These are phyloP conservation scores for Falco novaeseelandiae DNA, from an alignment of 2,797 vertebrate genomes.

Conservation along the genomic window DNA sequence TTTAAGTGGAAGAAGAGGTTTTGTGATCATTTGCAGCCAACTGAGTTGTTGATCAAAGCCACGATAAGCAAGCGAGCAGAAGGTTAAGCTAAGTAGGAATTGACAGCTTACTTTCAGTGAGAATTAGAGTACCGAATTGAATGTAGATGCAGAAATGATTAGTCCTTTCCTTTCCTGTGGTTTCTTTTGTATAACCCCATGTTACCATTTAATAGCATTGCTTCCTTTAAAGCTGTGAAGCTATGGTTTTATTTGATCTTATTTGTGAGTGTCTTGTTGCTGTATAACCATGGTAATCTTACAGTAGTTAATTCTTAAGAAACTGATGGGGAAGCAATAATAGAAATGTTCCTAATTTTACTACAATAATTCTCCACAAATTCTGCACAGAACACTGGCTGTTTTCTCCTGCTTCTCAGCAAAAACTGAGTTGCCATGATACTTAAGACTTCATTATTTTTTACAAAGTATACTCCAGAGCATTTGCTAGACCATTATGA, in stretches of 20 bases:
- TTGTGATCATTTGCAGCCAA: not conserved
- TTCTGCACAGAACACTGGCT: not conserved
- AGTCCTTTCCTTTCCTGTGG: not conserved
- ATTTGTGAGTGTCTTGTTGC: conserved; percentile 49
- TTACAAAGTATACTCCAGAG: conserved; percentile 61
- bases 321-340: conserved; percentile 28
- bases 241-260: conserved; percentile 23
- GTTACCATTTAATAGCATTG: not conserved
- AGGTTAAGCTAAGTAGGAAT: not conserved
- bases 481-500: conserved; percentile 60
- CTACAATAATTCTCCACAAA: conserved; percentile 4
- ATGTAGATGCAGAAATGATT: conserved; percentile 18
- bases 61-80: not conserved
- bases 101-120: conserved; percentile 16
- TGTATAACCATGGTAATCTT: not conserved
- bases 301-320: not conserved
- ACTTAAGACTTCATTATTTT: conserved; percentile 64
- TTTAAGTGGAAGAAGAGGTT: not conserved
- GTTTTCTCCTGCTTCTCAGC: conserved; percentile 9
- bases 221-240: conserved; percentile 46
- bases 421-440: conserved; percentile 45
- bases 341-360: conserved; percentile 40
- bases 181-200: conserved; percentile 9
- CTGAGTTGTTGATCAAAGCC: not conserved
- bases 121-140: not conserved